Evolutionary conservation across 2,113 vertebrate genomes (phyloP).

Genomic region (Charadrius vociferus): DNA sequence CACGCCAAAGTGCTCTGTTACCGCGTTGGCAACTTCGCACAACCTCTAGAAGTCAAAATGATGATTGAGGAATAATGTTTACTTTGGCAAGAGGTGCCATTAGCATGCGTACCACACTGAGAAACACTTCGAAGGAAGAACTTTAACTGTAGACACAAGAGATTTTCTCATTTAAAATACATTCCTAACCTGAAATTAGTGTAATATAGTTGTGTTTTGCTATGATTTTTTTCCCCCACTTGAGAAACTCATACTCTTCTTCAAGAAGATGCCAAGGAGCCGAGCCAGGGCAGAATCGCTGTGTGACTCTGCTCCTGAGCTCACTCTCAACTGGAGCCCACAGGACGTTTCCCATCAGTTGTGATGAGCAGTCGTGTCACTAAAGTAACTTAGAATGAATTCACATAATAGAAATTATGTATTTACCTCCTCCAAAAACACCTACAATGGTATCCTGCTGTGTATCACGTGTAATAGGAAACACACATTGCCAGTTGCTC

Average conservation of each 20-base stretch:
- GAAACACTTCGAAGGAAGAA: background rate
- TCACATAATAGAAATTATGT: accelerated
- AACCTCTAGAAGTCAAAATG: background rate
- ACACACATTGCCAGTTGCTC: accelerated
- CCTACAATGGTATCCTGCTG: accelerated
- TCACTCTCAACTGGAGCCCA: background rate
- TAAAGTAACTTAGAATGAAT: background rate
- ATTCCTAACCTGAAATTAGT: background rate
- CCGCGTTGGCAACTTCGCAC: background rate
- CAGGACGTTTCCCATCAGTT: background rate
- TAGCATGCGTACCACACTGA: background rate
- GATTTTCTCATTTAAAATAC: background rate
- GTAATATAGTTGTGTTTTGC: background rate
- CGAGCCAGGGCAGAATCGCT: background rate
- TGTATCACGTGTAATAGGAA: accelerated
- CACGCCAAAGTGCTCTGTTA: accelerated
- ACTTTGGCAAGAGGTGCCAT: background rate
- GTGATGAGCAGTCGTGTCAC: background rate
- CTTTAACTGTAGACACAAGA: too few relatives aligned
- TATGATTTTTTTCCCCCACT: accelerated
- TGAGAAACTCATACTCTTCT: background rate
- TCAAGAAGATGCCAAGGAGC: background rate
- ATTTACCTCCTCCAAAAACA: background rate
- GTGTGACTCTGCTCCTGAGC: background rate
- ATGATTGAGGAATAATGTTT: accelerated